These are phyloP conservation scores for Himantopus leucocephalus DNA, from an alignment of 2,113 vertebrate genomes.

Conservation along the genomic window DNA sequence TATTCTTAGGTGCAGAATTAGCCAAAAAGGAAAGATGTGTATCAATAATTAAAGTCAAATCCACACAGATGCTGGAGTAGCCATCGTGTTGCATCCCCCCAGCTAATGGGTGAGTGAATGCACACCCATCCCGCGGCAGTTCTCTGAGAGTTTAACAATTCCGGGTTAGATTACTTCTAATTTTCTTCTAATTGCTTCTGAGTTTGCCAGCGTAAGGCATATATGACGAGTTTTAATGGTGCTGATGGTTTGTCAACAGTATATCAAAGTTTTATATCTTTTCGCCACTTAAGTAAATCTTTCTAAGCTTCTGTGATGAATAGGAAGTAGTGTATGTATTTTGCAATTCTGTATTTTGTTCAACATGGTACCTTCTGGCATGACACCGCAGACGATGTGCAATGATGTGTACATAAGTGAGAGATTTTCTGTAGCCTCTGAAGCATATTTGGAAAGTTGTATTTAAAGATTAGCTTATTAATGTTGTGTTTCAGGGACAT, in stretches of 20 bases:
- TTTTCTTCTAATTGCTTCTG: background rate
- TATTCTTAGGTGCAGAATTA: background rate
- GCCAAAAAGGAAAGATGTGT: background rate
- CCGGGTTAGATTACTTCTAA: background rate
- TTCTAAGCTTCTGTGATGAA: background rate
- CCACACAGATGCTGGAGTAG: background rate
- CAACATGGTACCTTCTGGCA: background rate
- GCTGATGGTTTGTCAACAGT: background rate
- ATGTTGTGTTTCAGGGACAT: constrained; percentile 57
- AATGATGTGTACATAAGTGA: background rate
- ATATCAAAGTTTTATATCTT: background rate
- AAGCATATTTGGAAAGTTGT: constrained; percentile 55
- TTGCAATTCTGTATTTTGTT: background rate
- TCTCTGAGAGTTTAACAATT: background rate
- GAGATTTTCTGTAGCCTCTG: constrained; percentile 35
- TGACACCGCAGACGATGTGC: background rate
- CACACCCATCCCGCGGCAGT: background rate
- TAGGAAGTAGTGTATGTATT: background rate
- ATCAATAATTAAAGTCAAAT: background rate
- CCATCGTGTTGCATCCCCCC: background rate
- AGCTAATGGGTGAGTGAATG: background rate
- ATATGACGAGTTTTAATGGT: background rate
- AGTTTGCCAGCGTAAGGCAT: background rate
- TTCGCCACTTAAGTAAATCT: background rate
- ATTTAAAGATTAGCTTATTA: constrained; percentile 68